Conservation (phyloP, 53 echinoderm and acorn worm genomes). For the Temnopleurus reevesii region DNA sequence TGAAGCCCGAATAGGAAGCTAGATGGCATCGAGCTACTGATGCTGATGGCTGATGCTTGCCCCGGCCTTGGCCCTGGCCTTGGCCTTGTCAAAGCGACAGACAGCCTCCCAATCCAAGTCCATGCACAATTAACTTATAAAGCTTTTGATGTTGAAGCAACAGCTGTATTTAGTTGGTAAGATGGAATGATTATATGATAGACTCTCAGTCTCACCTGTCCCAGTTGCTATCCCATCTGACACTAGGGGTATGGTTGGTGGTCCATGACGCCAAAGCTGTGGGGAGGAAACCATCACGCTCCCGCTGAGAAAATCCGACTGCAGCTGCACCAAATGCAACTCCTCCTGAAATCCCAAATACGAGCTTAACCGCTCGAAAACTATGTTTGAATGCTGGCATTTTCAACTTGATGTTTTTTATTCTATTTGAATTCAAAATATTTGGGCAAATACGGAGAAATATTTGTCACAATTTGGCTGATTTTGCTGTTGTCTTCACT, state of each 20-base stretch:
- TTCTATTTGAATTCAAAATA: too few relatives aligned
- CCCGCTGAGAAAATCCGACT: neutral
- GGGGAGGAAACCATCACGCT: conserved; percentile 16
- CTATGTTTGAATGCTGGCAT: conserved; percentile 47
- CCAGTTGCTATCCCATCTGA: conserved; percentile 92
- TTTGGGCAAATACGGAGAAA: too few relatives aligned
- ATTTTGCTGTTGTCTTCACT: neutral
- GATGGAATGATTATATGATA: neutral
- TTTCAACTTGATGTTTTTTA: too few relatives aligned
- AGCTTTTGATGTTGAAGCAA: too few relatives aligned
- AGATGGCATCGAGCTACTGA: too few relatives aligned
- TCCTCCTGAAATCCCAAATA: conserved; percentile 72
- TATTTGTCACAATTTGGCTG: neutral
- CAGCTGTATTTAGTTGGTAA: too few relatives aligned
- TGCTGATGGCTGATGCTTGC: too few relatives aligned
- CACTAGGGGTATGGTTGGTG: conserved; percentile 71
- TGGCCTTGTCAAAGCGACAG: too few relatives aligned
- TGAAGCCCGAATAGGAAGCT: too few relatives aligned
- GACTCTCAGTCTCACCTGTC: conserved; percentile 68
- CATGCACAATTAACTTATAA: too few relatives aligned
- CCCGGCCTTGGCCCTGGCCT: too few relatives aligned
- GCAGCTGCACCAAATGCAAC: conserved; percentile 58
- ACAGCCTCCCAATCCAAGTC: too few relatives aligned
- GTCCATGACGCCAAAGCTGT: conserved; percentile 63
- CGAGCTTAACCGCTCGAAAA: conserved; percentile 51